A percentile compares a stretch with the other conserved stretches of the same genome.
These are phyloP conservation scores for Heteractis magnifica DNA, from an alignment of 92 coral and sea anemone species.

Conservation along the genomic window DNA sequence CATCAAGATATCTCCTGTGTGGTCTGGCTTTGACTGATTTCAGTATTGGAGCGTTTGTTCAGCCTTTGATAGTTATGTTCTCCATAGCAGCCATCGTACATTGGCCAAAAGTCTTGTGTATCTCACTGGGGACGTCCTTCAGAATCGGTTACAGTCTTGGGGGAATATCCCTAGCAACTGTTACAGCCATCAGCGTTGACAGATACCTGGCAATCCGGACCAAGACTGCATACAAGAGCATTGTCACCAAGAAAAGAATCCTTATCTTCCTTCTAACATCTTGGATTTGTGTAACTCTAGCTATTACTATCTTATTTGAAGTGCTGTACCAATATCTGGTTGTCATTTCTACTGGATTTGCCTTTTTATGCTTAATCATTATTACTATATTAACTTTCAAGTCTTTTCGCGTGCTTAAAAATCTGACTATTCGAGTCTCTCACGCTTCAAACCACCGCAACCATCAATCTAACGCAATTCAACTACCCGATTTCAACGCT, in stretches of 20 bases:
- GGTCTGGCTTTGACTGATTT: slow-evolving; percentile 1
- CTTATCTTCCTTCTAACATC: not conserved
- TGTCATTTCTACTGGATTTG: not conserved
- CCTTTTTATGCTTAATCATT: not conserved
- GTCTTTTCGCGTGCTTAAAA: not conserved
- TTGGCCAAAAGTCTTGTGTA: not conserved
- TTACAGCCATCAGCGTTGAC: not conserved
- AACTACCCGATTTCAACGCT: not conserved
- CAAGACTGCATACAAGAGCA: not conserved
- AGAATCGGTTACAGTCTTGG: not conserved
- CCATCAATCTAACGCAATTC: not conserved
- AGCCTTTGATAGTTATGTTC: not conserved
- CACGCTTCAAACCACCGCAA: not conserved
- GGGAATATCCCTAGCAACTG: not conserved
- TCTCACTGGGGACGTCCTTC: too few relatives aligned
- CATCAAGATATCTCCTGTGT: slow-evolving; percentile 5
- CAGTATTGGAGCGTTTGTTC: not conserved
- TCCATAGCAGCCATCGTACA: not conserved
- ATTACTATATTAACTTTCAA: too few relatives aligned
- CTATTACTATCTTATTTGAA: not conserved
- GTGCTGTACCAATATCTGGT: not conserved
- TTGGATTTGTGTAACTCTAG: not conserved
- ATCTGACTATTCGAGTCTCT: not conserved
- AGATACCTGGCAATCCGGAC: not conserved
- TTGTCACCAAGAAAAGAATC: not conserved